phyloP scores from a whole-genome alignment of 2,113 vertebrate species.

The Cryptomyrus ogoouensis region DNA sequence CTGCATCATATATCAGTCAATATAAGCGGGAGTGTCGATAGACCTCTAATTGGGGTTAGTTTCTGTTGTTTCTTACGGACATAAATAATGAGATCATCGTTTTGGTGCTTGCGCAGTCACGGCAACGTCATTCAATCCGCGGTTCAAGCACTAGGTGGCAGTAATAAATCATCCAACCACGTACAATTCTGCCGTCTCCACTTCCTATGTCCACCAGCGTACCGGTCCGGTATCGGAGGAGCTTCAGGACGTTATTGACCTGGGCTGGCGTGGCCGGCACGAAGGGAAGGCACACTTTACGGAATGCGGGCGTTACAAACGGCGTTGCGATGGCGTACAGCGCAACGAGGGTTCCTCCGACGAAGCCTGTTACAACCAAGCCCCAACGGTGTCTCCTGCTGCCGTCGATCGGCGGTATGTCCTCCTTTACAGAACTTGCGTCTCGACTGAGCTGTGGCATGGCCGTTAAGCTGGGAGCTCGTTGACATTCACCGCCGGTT shows the following conservation, averaged over 20 bases:
- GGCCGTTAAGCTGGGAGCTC: not conserved
- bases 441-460: not conserved
- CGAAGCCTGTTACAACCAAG: constrained; percentile 53
- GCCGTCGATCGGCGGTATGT: rapidly evolving
- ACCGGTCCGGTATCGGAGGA: constrained; percentile 62
- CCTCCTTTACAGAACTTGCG: not conserved
- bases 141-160: not conserved
- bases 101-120: not conserved
- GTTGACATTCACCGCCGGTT: not conserved
- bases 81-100: not conserved
- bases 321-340: constrained; percentile 72
- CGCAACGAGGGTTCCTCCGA: constrained; percentile 68
- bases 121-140: not conserved
- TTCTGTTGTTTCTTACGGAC: not conserved
- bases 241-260: constrained; percentile 73
- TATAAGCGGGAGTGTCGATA: not conserved
- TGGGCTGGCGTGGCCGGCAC: constrained; percentile 82
- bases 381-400: constrained; percentile 54
- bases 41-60: not conserved
- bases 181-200: constrained; percentile 89
- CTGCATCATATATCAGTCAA: not conserved
- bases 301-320: constrained; percentile 77
- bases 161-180: constrained; percentile 37
- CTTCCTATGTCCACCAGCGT: constrained; percentile 84
- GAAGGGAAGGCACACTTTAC: constrained; percentile 83